Percentiles rank a stretch among this genome's conserved stretches.
phyloP scores from a whole-genome alignment of 2,797 vertebrate species.

The Buceros bicornis region DNA sequence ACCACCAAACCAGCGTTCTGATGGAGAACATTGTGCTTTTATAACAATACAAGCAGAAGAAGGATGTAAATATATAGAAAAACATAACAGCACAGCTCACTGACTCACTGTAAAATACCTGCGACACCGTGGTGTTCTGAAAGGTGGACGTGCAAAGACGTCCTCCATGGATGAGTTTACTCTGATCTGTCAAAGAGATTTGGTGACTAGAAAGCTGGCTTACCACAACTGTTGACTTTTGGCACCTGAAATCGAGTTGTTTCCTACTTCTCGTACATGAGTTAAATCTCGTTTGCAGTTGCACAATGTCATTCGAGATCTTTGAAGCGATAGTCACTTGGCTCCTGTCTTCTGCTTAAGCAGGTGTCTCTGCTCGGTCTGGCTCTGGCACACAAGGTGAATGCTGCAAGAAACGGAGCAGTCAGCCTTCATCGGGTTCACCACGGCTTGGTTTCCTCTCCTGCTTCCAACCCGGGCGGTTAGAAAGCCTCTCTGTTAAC shows the following conservation, averaged over 20 bases:
- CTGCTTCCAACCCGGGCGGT: not conserved
- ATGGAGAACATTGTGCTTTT: not conserved
- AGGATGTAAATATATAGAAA: not conserved
- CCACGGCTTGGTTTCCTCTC: not conserved
- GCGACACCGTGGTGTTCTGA: slow-evolving; percentile 22
- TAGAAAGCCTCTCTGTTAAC: not conserved
- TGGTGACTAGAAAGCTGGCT: not conserved
- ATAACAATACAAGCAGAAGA: not conserved
- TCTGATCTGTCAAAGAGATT: not conserved
- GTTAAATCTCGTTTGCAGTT: slow-evolving; percentile 14
- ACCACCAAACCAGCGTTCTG: not conserved
- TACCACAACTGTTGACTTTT: not conserved
- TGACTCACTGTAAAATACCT: not conserved
- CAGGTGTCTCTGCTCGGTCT: not conserved
- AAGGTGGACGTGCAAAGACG: not conserved
- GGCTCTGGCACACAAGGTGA: not conserved
- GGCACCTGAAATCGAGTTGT: slow-evolving; percentile 15
- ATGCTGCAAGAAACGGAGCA: not conserved
- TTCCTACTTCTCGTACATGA: not conserved
- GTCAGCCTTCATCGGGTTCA: not conserved
- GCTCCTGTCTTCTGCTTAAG: not conserved
- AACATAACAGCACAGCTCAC: not conserved
- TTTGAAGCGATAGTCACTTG: not conserved
- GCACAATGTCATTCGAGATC: slow-evolving; percentile 24
- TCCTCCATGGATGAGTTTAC: not conserved